Evolutionary conservation across 1,140 invertebrate genomes (phyloP).

Genomic region (Pygmarrhopalites habei): DNA sequence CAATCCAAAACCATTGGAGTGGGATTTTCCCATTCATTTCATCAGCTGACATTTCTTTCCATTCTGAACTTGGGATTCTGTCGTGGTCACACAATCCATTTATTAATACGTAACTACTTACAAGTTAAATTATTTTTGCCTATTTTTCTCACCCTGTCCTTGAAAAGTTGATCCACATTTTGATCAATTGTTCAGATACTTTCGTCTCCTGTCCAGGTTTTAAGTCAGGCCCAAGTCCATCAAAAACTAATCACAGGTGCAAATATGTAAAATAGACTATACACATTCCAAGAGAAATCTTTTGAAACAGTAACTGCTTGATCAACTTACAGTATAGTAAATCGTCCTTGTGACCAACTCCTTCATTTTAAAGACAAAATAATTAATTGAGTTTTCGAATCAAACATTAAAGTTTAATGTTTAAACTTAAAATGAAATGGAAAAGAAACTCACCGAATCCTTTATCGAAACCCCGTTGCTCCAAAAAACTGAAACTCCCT

Average conservation of each 20-base stretch:
- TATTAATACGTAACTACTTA: not conserved
- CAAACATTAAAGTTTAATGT: not conserved
- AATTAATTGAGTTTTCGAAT: not conserved
- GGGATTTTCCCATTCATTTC: not conserved
- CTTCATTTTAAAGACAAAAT: not conserved
- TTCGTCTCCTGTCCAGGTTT: not conserved
- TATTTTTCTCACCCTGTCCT: not conserved
- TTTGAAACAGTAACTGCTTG: not conserved
- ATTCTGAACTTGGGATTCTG: not conserved
- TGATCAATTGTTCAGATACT: not conserved
- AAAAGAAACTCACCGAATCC: not conserved
- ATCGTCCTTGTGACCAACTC: not conserved
- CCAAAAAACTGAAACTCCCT: conserved; percentile 1
- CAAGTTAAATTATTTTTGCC: not conserved
- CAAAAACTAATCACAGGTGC: not conserved
- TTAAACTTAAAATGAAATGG: not conserved
- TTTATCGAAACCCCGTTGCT: not conserved
- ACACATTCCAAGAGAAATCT: too few species aligned
- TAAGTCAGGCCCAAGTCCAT: not conserved
- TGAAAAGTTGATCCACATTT: not conserved
- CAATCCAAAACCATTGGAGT: not conserved
- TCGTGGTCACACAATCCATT: not conserved
- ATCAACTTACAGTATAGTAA: not conserved
- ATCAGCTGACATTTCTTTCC: not conserved
- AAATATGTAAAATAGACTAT: too few species aligned